A percentile compares a stretch with the other conserved stretches of the same genome.
phyloP scores from a whole-genome alignment of 23 tunicate species.

The Trididemnum miniatum region DNA sequence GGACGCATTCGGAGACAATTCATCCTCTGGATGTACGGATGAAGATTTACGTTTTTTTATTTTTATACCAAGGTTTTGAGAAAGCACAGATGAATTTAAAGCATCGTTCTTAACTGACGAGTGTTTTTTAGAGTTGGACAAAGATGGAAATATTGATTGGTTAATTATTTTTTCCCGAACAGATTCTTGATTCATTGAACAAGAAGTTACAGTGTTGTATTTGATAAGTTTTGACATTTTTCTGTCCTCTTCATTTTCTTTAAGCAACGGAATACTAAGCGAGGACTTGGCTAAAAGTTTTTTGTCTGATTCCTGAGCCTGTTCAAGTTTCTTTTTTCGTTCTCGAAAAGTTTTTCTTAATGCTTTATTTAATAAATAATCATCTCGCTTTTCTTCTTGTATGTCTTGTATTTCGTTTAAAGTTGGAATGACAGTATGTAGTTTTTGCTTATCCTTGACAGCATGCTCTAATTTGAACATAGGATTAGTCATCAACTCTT shows the following conservation, averaged over 20 bases:
- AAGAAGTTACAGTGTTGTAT: slow-evolving; percentile 35
- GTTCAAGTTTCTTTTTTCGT: slow-evolving; percentile 70
- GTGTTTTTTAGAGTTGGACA: not conserved
- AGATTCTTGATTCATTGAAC: slow-evolving; percentile 32
- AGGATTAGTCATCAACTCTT: slow-evolving; percentile 71
- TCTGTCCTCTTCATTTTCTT: slow-evolving; percentile 53
- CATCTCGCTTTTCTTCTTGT: slow-evolving; percentile 67
- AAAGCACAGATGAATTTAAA: not conserved
- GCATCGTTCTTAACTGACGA: too few species aligned
- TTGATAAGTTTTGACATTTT: slow-evolving; percentile 54
- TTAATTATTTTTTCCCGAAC: slow-evolving; percentile 34
- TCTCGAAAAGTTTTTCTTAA: slow-evolving; percentile 67
- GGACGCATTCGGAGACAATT: too few species aligned
- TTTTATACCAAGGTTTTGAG: slow-evolving; percentile 1
- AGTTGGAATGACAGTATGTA: slow-evolving; percentile 56
- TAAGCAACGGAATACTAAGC: slow-evolving; percentile 50
- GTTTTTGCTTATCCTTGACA: slow-evolving; percentile 62
- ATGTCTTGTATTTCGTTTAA: slow-evolving; percentile 77
- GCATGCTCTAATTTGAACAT: slow-evolving; percentile 86
- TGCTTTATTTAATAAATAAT: slow-evolving; percentile 66
- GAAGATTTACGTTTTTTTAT: not conserved
- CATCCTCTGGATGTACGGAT: not conserved
- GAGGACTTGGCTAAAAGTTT: slow-evolving; percentile 62
- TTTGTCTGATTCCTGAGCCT: slow-evolving; percentile 44
- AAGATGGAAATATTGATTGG: slow-evolving; percentile 47